Evolutionary conservation across 2,113 vertebrate species (phyloP), one percentile per base, ranked within the genome.

Genomic region (Lanius ludovicianus): DNA sequence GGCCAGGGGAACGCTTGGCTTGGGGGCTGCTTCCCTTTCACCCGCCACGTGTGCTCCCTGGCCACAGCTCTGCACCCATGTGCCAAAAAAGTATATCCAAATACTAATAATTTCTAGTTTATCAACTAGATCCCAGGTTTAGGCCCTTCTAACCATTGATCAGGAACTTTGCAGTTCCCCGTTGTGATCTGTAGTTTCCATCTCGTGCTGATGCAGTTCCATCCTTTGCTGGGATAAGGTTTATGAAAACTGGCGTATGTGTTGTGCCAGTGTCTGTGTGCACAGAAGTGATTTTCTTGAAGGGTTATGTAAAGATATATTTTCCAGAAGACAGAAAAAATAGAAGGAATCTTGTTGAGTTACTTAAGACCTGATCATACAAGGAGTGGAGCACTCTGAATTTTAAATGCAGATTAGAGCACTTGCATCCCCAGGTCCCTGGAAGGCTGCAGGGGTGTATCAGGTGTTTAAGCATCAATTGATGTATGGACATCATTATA

Each of bases 241-340:
- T 74, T 22, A 56, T 39, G 67, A 19, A 33, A 64, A 74, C 6
- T 13, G 46, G 20, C 69, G 14, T 37, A 4, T 37, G n/a, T 53
- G 39, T 71, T 87, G 62, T 75, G 89, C 56, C 13, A 3, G 41
- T 28, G 63, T 57, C 41, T 0, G 0, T 60, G 56, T 31, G 13
- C 44, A 12, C 0, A 75, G 56, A 18, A 76, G 25, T 7, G 62
- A 20, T 76, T 44, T 46, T 71, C 84, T 7, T 64, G 70, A 73
- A 73, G 57, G 57, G 33, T 91, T 87, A 63, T 20, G 7, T 76
- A 87, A 82, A 94, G 74, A 65, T 68, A 3, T 39, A 14, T 94
- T 57, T 94, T 95, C 77, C 84, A 94, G 89, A 17, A 83, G 70
- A 83, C 25, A 46, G 62, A 89, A 65, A 65, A 94, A 92, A 73